Base-by-base conservation (phyloP, 2,113 vertebrate genomes). In the Peucedramus taeniatus region DNA sequence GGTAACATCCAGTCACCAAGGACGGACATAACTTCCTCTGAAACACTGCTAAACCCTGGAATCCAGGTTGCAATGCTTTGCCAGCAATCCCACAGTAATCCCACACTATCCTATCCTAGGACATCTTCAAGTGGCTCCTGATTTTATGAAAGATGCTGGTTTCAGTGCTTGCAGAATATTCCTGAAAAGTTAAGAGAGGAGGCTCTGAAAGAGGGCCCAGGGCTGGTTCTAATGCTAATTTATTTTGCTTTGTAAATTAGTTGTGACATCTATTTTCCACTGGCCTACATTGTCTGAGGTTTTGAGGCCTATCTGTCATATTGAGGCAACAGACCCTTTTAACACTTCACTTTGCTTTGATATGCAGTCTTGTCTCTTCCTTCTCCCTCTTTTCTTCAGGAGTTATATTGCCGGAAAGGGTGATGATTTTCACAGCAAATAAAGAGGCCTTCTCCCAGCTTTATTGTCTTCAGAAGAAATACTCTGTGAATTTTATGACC, bases 331-430 rank as follows among this genome's bases (percentile, higher is more conserved):
- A 97, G 98, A 98, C 95, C 96, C 96, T 97, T 98, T 98, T 97
- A 98, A 98, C 98, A 98, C 98, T 97, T 98, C 94, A 13, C 61
- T 93, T 97, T 70, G 97, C 98, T 99, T 99, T 99, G 99, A 99
- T 99, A 99, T 99, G 98, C 98, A 98, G 88, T 93, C 97, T 85
- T 74, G 96, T 97, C 97, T 97, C 97, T 98, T 99, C 98, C 98
- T 98, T 97, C 96, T 97, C 84, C 85, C 95, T 97, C 95, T 85
- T 97, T 98, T 98, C 98, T 98, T 97, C 90, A 75, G 96, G 96
- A 97, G 97, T 98, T 99, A 98, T 98, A 98, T 98, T 98, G 96
- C 98, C 96, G 97, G 98, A 98, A 98, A 98, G 97, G 98, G 98
- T 98, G 98, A 97, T 91, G 92, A 97, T 98, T 98, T 99, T 99